Evolutionary conservation across 23 tunicate species (phyloP), one percentile per base, ranked within the genome.

Genomic region (Clavelina lepadiformis): DNA sequence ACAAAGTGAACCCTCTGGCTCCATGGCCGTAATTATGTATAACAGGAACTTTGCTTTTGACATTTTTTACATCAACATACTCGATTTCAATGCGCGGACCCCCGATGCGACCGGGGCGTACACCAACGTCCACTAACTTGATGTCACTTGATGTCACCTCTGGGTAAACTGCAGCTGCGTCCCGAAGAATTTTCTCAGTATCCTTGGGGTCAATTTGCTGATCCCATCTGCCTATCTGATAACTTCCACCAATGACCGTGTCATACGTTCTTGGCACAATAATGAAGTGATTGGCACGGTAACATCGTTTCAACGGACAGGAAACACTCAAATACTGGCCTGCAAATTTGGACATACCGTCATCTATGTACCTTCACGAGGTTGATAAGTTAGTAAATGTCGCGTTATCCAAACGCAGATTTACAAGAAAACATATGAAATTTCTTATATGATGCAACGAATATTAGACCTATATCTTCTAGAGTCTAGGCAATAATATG

Each of bases 1-100:
- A 79, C 36, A 76, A 83, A 24, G 75, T 72, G 63, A 76, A 45
- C 7, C 93, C 93, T 38, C 64, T 61, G 2, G 72, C 25, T 31
- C 79, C 83, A 33, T 84, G 93, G 6, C 93, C 93, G 78, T 84
- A 84, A 65, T 84, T 84, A 63, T 84, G 93, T 38, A 84, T 76
- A 6, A 84, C 61, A 23, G 89, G 89, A 31, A 58, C 25, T 1
- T 27, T n/a, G 47, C 61, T 69, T n/a, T 0, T 33, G 29, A 44
- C 31, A 3, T 55, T 47, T 31, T 18, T 11, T 18, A 33, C 7
- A 1, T 34, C 56, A 1, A 22, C 33, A 33, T 23, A 34, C 28
- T 84, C 93, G 1, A 76, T 24, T 56, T 84, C 93, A 15, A 84
- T 50, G 34, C 93, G 38, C 4, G 93, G 76, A 4, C 93, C 93